Evolutionary conservation across 2,113 vertebrate species (phyloP).

Genomic region (Menidia beryllina): DNA sequence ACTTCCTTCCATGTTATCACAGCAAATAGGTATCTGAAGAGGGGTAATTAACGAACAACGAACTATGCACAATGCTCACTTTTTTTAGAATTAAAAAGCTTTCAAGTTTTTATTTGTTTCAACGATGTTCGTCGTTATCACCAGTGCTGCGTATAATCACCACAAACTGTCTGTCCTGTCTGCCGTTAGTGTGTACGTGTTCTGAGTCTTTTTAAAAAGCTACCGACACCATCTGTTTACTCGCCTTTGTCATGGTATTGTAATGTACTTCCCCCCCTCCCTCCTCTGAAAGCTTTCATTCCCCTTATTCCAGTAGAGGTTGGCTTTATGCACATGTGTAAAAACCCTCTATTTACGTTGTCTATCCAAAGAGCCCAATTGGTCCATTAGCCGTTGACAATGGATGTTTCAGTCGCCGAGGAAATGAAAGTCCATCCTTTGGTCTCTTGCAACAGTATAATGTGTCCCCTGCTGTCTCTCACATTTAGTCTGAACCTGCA

Average conservation of each 20-base stretch:
- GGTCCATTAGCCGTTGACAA: constrained; percentile 52
- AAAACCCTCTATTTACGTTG: constrained; percentile 55
- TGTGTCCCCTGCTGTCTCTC: constrained; percentile 49
- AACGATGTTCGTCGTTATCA: constrained; percentile 75
- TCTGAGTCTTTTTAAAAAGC: constrained; percentile 64
- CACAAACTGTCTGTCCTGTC: constrained; percentile 71
- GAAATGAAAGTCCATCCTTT: constrained; percentile 43
- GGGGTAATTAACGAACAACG: constrained; percentile 75
- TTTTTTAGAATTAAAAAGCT: constrained; percentile 82
- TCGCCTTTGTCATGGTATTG: constrained; percentile 64
- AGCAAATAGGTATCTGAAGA: constrained; percentile 78
- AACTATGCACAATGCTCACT: constrained; percentile 88
- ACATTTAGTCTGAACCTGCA: constrained; percentile 55
- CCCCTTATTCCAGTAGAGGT: constrained; percentile 56
- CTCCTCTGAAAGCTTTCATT: constrained; percentile 66
- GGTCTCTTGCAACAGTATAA: constrained; percentile 54
- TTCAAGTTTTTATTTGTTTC: constrained; percentile 71
- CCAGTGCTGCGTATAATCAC: constrained; percentile 78
- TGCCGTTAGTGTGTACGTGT: constrained; percentile 73
- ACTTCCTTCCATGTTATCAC: constrained; percentile 83
- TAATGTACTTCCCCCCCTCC: constrained; percentile 67
- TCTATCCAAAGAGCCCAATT: constrained; percentile 69
- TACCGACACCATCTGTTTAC: constrained; percentile 56
- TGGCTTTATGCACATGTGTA: constrained; percentile 65
- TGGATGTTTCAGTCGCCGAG: constrained; percentile 45